Evolutionary conservation across 2,888 invertebrate genomes (phyloP).

Genomic region (Charanyca ferruginea): DNA sequence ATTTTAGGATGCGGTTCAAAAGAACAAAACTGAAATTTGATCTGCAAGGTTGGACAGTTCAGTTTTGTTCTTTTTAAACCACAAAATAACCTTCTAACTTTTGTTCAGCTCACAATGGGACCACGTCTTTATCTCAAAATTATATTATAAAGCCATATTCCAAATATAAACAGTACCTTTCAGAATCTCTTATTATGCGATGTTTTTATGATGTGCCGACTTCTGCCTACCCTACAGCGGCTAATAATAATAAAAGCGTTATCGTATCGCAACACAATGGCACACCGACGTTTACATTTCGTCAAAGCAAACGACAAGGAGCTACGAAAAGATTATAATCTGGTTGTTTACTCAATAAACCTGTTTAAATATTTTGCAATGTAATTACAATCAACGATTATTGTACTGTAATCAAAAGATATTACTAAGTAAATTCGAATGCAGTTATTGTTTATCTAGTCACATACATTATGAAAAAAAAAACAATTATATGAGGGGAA

Average conservation of each 20-base stretch:
- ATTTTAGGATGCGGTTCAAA: no score
- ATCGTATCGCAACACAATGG: constrained; percentile 87
- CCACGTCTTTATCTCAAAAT: constrained; percentile 9
- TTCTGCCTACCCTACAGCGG: constrained; percentile 64
- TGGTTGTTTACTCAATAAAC: background rate
- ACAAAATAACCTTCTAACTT: no score
- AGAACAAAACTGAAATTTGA: no score
- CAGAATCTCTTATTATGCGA: constrained; percentile 47
- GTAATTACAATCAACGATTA: no score
- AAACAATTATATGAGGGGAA: no score
- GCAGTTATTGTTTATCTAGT: no score
- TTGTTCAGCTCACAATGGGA: no score
- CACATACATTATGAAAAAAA: no score
- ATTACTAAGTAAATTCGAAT: no score
- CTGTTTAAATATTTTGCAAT: constrained; percentile 1
- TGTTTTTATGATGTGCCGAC: constrained; percentile 75
- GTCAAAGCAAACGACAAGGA: constrained; percentile 79
- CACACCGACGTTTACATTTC: constrained; percentile 85
- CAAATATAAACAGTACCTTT: constrained; percentile 5
- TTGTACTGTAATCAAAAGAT: no score
- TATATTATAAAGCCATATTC: background rate
- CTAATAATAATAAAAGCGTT: constrained; percentile 88
- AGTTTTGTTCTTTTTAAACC: no score
- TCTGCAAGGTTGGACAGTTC: no score
- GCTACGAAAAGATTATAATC: constrained; percentile 54